Percentiles rank a stretch among this genome's conserved stretches.
phyloP scores from a whole-genome alignment of 2,113 vertebrate genomes.

The Emydocephalus ijimae region DNA sequence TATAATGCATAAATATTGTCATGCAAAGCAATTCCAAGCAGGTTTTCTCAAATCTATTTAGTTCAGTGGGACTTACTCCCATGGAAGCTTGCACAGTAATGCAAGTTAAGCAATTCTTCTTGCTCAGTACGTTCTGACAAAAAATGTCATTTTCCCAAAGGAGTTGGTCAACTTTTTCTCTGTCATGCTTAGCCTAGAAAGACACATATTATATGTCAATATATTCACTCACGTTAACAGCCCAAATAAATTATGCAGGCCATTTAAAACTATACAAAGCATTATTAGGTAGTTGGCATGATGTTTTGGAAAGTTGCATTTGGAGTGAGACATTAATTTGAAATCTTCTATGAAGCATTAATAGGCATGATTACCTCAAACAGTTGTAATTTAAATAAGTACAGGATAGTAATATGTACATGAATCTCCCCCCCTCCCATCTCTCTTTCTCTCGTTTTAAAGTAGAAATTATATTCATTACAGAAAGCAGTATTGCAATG shows the following conservation, averaged over 20 bases:
- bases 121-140: not conserved
- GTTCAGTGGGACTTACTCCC: not conserved
- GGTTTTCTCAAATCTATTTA: not conserved
- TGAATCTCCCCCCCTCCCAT: not conserved
- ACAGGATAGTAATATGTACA: not conserved
- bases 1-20: not conserved
- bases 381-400: not conserved
- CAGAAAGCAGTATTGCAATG: not conserved
- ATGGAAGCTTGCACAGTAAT: not conserved
- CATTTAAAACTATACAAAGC: not conserved
- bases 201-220: not conserved
- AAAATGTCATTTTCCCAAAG: not conserved
- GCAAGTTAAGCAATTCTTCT: not conserved
- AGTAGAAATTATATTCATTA: slow-evolving; percentile 6
- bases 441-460: not conserved
- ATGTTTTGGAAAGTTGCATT: not conserved
- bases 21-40: not conserved
- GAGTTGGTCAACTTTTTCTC: not conserved
- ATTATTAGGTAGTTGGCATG: not conserved
- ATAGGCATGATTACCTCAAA: not conserved
- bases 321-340: not conserved
- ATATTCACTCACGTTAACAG: not conserved
- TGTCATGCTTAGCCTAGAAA: not conserved
- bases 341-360: not conserved
- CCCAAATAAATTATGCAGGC: not conserved